A percentile compares a stretch with the other conserved stretches of the same genome.
Evolutionary conservation across 1,140 invertebrate species (phyloP).

Genomic region (Zeugodacus cucurbitae): DNA sequence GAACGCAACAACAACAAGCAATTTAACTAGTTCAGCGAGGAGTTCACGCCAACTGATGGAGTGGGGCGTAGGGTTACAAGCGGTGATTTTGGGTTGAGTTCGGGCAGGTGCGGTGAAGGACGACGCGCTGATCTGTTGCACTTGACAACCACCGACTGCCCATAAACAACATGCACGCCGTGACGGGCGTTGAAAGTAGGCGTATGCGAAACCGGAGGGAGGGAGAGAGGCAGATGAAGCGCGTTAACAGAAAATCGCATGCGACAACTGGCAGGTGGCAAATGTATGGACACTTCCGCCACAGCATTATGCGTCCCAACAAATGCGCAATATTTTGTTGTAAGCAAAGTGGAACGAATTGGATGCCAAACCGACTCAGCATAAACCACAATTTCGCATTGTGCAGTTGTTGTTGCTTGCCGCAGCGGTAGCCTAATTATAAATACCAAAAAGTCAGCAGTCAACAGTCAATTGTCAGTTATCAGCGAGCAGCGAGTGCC

Average conservation of each 20-base stretch:
- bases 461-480: slow-evolving; percentile 32
- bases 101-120: not conserved
- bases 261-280: not conserved
- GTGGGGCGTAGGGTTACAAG: not conserved
- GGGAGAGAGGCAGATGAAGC: not conserved
- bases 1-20: not conserved
- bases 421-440: slow-evolving; percentile 56
- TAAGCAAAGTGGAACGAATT: not conserved
- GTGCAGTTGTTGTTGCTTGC: not conserved
- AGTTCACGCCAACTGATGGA: not conserved
- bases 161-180: not conserved
- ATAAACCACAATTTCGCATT: not conserved
- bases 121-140: not conserved
- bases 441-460: slow-evolving; percentile 58
- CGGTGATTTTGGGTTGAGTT: not conserved
- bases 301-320: not conserved
- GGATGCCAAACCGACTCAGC: not conserved
- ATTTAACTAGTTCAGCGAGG: not conserved
- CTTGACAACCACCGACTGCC: slow-evolving; percentile 41
- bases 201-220: not conserved
- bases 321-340: not conserved
- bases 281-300: not conserved
- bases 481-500: slow-evolving; percentile 44
- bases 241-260: not conserved
- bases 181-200: slow-evolving; percentile 50